These are phyloP conservation scores for Agriopis leucophaearia DNA, from an alignment of 2,888 invertebrate species.

Conservation along the genomic window DNA sequence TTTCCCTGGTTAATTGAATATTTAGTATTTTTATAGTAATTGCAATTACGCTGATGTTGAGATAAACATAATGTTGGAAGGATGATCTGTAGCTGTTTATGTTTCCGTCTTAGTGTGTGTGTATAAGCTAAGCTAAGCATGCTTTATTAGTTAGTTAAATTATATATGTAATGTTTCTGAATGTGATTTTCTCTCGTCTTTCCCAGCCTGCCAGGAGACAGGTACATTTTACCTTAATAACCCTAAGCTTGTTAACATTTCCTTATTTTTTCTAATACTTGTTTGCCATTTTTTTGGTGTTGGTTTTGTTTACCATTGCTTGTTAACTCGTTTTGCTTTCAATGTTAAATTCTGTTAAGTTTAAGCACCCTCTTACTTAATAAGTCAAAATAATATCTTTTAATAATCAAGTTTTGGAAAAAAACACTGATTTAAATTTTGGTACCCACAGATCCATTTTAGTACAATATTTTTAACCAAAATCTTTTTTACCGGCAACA, in stretches of 20 bases:
- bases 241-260: constrained; percentile 51
- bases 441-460: neutral
- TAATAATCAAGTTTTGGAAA: neutral
- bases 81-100: constrained; percentile 61
- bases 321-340: constrained; percentile 44
- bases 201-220: constrained; percentile 87
- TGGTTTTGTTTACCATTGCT: constrained; percentile 41
- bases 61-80: constrained; percentile 61
- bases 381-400: constrained; percentile 2
- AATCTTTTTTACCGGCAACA: neutral
- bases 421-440: constrained; percentile 3
- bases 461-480: neutral
- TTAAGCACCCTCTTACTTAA: constrained; percentile 24
- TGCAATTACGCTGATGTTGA: constrained; percentile 70
- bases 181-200: constrained; percentile 86
- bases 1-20: constrained; percentile 81
- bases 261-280: constrained; percentile 41
- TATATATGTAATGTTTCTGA: constrained; percentile 84
- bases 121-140: constrained; percentile 66
- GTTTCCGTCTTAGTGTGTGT: constrained; percentile 57
- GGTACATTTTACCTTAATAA: constrained; percentile 69
- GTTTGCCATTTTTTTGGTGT: constrained; percentile 44
- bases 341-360: constrained; percentile 37
- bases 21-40: constrained; percentile 75
- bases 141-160: constrained; percentile 77